Base-by-base conservation (phyloP, 2,888 invertebrate species). In the Lomographa bimaculata region DNA sequence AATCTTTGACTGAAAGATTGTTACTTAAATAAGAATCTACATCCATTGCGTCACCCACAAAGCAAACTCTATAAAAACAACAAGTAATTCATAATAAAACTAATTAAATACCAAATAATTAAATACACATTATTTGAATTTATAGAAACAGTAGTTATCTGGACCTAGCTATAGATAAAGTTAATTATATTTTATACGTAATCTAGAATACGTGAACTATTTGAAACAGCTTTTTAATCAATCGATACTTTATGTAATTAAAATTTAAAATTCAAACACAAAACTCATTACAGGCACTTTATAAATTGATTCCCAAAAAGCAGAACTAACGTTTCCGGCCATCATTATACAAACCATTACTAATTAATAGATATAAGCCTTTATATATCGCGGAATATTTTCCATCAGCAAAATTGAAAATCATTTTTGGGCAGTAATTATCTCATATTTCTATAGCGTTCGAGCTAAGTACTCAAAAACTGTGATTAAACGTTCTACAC, bases 401-500 rank as follows among this genome's bases (percentile, higher is more conserved):
- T 56, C 59, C 64, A 73, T 65, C 64, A 65, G 56, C 60, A 60
- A 75, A 68, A 81, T 76, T 64, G 75, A 69, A 76, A 76, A 82
- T 79, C 62, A 79, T 79, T 85, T 84, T 79, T 74, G 77, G n/a
- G 46, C 66, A 57, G 67, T 79, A 81, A 85, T 84, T 80, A 83
- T 81, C 76, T 72, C 71, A 73, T 79, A 79, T 79, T 77, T 78
- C 76, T 77, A 71, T 73, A 64, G 62, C 62, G 54, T 20, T 29
- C 60, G 48, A 57, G 68, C 76, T 80, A 82, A 82, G 79, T 83
- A 82, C 81, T 74, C 79, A 71, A 82, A 49, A 84, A 78, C 79
- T 75, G 71, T 82, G 81, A 84, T 85, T 85, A 82, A 84, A 82
- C 78, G 83, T 82, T 81, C 78, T 82, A 80, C 80, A 71, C 70